A percentile compares a stretch with the other conserved stretches of the same genome.
Evolutionary conservation across 2,113 vertebrate species (phyloP).

Genomic region (Xyliphius kryptos): DNA sequence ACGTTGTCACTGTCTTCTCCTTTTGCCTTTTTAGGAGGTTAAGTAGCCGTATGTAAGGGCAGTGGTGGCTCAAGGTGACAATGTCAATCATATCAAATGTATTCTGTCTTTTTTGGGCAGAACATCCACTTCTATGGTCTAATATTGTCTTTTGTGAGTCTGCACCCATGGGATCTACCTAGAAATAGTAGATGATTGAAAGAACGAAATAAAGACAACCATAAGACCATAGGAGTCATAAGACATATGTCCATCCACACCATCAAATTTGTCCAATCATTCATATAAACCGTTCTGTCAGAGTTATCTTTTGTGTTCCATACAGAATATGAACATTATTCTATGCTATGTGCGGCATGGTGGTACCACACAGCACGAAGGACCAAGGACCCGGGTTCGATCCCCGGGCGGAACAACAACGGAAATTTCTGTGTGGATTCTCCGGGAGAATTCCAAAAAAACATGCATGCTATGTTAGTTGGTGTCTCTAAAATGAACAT

Average conservation of each 20-base stretch:
- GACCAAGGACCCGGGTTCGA: too few species aligned
- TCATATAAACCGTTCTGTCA: neutral
- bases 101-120: neutral
- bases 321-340: neutral
- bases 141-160: neutral
- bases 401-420: too few species aligned
- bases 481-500: too few species aligned
- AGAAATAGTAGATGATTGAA: neutral
- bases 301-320: neutral
- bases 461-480: too few species aligned
- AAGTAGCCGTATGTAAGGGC: neutral
- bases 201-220: neutral
- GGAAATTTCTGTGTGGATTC: too few species aligned
- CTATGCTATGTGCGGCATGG: too few species aligned
- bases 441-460: too few species aligned
- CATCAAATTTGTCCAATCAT: neutral
- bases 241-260: too few species aligned
- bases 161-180: neutral
- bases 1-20: conserved; percentile 22
- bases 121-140: neutral
- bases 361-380: too few species aligned
- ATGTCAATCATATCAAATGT: neutral
- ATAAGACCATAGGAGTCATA: neutral
- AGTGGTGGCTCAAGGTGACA: neutral
- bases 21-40: neutral